Base-by-base conservation (phyloP, 2,888 invertebrate genomes). In the Chloromyia formosa region DNA sequence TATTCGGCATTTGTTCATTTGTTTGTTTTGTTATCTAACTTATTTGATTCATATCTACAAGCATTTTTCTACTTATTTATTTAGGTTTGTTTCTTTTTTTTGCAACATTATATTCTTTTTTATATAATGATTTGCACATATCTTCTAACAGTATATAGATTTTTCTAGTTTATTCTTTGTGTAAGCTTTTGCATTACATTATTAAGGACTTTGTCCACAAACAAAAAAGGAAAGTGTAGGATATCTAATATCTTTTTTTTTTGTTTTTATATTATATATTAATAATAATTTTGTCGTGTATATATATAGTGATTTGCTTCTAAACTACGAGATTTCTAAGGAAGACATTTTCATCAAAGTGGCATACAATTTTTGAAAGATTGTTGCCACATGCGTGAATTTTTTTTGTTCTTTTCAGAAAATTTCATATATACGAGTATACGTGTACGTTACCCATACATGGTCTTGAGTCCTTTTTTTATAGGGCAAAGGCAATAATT, bases 311-410 rank as follows among this genome's bases (percentile, higher is more conserved):
- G 40, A 16, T 62, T 40, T 62, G 62, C 62, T 16, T 62, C 40
- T 62, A 62, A 40, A 62, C 62, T 62, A 62, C 62, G 40, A 40
- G 62, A 62, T 62, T 62, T 40, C 40, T 62, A 62, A 62, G 62
- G 60, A 60, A 60, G 60, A 60, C 60, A 20, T 60, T 60, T 60
- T 60, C 22, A 35, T 35, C 7, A 60, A 60, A 56, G 56, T 60
- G 60, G 60, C 60, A 60, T 20, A 60, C 60, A 60, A 60, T 60
- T 20, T 35, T 35, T 35, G 27, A 35, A 35, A 35, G 27, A 23
- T 62, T 62, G 40, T n/a, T 40, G 62, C 62, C 62, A 40, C 62
- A 60, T 60, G 20, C 27, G 9, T 62, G 35, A 35, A 3, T 35
- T 35, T 35, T 35, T 35, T 7, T 35, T 35, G 27, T 35, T 35